These are phyloP conservation scores for Rotaria socialis DNA, from an alignment of 2,888 invertebrate genomes.

Conservation along the genomic window DNA sequence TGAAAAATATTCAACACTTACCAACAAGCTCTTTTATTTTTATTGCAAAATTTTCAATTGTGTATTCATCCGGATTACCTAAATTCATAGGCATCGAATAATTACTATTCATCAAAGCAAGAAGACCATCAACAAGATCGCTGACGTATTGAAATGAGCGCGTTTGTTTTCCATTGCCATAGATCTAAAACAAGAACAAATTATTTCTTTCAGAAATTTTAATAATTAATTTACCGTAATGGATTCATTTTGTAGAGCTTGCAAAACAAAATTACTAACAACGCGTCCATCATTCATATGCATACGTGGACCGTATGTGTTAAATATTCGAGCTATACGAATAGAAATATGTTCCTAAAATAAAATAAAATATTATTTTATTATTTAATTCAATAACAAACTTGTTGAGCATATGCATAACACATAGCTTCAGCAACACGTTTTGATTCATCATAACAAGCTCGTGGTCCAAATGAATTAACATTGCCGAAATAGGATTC, in stretches of 20 bases:
- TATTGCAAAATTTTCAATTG: slow-evolving; percentile 72
- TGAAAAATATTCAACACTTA: slow-evolving; percentile 50
- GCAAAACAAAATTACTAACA: slow-evolving; percentile 94
- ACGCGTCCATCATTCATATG: slow-evolving; percentile 96
- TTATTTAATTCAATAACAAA: slow-evolving; percentile 48
- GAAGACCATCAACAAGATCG: slow-evolving; percentile 88
- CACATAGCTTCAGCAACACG: slow-evolving; percentile 89
- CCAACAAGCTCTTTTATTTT: slow-evolving; percentile 62
- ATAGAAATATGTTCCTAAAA: slow-evolving; percentile 82
- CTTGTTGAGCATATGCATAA: slow-evolving; percentile 88
- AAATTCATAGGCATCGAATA: slow-evolving; percentile 87
- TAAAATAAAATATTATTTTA: slow-evolving; percentile 35
- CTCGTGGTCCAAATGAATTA: slow-evolving; percentile 81
- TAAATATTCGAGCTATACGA: slow-evolving; percentile 93
- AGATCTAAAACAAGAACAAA: slow-evolving; percentile 58
- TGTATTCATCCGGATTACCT: slow-evolving; percentile 95
- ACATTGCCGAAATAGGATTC: slow-evolving; percentile 99
- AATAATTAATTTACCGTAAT: slow-evolving; percentile 73
- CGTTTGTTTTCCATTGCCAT: slow-evolving; percentile 66
- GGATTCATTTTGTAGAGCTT: slow-evolving; percentile 85
- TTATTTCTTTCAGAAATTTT: not conserved
- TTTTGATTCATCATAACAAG: slow-evolving; percentile 99
- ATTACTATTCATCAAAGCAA: slow-evolving; percentile 85
- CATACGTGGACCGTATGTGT: slow-evolving; percentile 97
- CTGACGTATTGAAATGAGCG: slow-evolving; percentile 96